Evolutionary conservation across 2,113 vertebrate species (phyloP).

Genomic region (Aegotheles bennettii): DNA sequence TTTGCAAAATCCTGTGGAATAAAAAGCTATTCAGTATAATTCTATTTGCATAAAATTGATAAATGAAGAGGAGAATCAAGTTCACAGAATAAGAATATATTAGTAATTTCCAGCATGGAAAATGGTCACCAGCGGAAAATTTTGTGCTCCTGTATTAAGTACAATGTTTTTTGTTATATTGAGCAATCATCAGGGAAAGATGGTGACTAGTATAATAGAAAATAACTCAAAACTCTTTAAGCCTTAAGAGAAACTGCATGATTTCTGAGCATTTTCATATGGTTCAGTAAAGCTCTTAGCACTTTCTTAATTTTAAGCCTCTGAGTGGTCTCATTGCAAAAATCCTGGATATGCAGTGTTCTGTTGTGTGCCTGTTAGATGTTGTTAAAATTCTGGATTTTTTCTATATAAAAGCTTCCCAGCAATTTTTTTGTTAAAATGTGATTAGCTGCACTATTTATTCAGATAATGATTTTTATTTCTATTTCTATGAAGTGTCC

Average conservation of each 20-base stretch:
- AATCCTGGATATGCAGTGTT: neutral
- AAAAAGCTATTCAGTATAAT: neutral
- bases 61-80: neutral
- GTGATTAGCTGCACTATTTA: neutral
- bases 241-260: neutral
- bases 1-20: neutral
- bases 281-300: slow-evolving; percentile 16
- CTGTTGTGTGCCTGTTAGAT: neutral
- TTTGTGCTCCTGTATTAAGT: neutral
- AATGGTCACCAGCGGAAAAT: neutral
- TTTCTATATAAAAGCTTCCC: neutral
- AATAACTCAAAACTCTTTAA: neutral
- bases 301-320: slow-evolving; percentile 1
- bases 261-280: neutral
- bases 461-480: neutral
- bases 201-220: neutral
- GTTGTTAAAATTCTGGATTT: neutral
- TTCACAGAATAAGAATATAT: neutral
- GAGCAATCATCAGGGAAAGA: neutral
- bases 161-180: neutral
- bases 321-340: neutral
- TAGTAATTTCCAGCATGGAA: neutral
- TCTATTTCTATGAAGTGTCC: neutral
- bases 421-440: neutral
- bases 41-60: neutral